Conservation (phyloP, 2,113 vertebrate species). For the Gobio gobio region DNA sequence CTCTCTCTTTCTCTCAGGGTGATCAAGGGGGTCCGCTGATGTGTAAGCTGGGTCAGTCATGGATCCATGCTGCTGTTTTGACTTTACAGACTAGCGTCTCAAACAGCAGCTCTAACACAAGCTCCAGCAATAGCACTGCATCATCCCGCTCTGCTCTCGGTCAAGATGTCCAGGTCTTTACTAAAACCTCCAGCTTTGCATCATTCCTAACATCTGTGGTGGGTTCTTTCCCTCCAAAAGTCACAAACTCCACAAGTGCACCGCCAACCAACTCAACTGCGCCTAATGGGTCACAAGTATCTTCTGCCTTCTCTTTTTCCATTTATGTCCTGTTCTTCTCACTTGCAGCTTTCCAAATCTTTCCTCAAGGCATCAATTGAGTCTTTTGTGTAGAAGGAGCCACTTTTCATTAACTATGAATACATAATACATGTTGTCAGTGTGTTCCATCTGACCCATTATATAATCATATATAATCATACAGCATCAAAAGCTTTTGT, state of each 20-base stretch:
- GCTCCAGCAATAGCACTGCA: background rate
- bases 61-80: conserved; percentile 47
- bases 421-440: too few relatives aligned
- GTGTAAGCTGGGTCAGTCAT: conserved; percentile 44
- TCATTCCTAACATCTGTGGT: conserved; percentile 11
- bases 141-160: background rate
- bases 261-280: fast-evolving
- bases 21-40: conserved; percentile 46
- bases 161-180: conserved; percentile 23
- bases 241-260: background rate
- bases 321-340: background rate
- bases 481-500: background rate
- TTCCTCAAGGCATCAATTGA: background rate
- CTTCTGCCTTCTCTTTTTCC: background rate
- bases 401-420: background rate
- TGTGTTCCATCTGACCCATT: background rate
- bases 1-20: conserved; percentile 18
- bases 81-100: background rate
- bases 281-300: background rate
- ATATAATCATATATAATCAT: background rate
- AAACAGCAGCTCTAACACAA: background rate
- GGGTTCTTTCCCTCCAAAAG: conserved; percentile 19
- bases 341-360: background rate
- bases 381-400: background rate
- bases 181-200: conserved; percentile 5